phyloP scores from a whole-genome alignment of 2,888 invertebrate genomes.

The Tupiocoris notatus region DNA sequence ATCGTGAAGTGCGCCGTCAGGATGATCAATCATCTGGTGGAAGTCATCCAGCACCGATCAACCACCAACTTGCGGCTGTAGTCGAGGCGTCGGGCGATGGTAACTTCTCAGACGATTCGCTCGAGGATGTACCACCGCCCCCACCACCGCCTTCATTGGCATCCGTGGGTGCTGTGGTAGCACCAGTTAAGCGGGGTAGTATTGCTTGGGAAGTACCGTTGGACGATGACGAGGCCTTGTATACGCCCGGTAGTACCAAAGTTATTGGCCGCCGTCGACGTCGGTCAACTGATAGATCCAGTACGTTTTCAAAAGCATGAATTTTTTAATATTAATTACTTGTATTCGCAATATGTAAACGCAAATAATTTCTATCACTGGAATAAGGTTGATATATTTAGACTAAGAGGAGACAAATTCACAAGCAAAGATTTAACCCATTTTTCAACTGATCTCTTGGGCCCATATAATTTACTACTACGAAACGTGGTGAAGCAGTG shows the following conservation, averaged over 20 bases:
- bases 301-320: conserved; percentile 53
- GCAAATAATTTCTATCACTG: no score
- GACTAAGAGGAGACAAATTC: no score
- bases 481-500: no score
- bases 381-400: no score
- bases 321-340: no score
- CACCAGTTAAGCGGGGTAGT: conserved; percentile 65
- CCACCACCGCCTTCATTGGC: conserved; percentile 66
- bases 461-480: no score
- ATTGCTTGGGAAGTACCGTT: conserved; percentile 86
- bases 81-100: conserved; percentile 50
- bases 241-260: conserved; percentile 69
- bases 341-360: no score
- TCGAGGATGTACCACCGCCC: conserved; percentile 73
- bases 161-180: conserved; percentile 53
- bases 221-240: conserved; percentile 65
- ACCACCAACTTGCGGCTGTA: conserved; percentile 37
- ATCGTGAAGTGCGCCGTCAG: conserved; percentile 52
- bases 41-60: not conserved
- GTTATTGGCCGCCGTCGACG: conserved; percentile 58
- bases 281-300: conserved; percentile 57
- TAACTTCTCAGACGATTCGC: conserved; percentile 77
- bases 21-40: conserved; percentile 51
- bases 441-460: no score
- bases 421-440: no score